Base-by-base conservation (phyloP, 2,797 vertebrate genomes). In the Ficedula albicollis region DNA sequence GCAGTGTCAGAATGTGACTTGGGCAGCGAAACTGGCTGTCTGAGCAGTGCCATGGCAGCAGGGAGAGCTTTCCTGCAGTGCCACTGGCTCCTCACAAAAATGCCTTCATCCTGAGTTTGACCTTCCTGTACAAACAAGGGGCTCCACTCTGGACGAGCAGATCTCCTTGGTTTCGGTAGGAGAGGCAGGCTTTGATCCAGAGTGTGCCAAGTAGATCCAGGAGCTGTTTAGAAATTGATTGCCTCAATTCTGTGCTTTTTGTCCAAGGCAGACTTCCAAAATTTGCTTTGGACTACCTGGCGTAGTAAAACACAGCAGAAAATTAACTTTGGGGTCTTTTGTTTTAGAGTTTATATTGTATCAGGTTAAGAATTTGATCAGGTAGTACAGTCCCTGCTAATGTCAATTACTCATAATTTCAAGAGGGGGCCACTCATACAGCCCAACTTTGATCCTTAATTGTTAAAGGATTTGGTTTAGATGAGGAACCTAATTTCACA, bases 291-390 rank as follows among this genome's bases (percentile, higher is more conserved):
- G 32, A 29, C 32, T 78, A 23, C 32, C 29, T 74, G 51, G 11
- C 0, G 1, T 9, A 6, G 2, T 32, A 4, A 34, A 58, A 9
- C 0, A 3, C 13, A 81, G 17, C 9, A 80, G 38, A 20, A 49
- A 46, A 74, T 44, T 38, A 58, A 30, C 5, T 70, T 68, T 3
- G 7, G 5, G 5, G 1, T 3, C 6, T 58, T 43, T 36, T 43
- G 12, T 44, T 66, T 41, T 13, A 34, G 16, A 8, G 10, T 34
- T 56, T 30, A 8, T 32, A 16, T 62, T 54, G 44, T 48, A 29
- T 5, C 15, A 70, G 34, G 44, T 56, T 36, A 84, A 73, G 38
- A 38, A n/a, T 79, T 87, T 68, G 26, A 19, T 73, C 44, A 38
- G 36, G 25, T 19, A 72, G 2, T 29, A 39, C 17, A 26, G 3